A percentile compares a stretch with the other conserved stretches of the same genome.
These are phyloP conservation scores for Micronisus gabar DNA, from an alignment of 2,113 vertebrate species.

Conservation along the genomic window DNA sequence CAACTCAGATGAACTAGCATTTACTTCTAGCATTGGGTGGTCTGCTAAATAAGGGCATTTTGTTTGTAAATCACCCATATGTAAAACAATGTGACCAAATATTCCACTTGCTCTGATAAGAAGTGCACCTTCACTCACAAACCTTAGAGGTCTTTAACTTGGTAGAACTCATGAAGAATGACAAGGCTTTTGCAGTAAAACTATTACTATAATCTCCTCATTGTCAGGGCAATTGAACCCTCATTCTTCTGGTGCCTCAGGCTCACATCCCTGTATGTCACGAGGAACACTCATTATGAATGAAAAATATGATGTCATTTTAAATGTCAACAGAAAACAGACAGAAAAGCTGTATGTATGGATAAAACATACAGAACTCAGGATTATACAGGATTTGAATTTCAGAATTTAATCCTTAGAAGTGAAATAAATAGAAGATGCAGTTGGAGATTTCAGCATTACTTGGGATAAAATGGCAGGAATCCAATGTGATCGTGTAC, in stretches of 20 bases:
- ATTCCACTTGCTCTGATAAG: background rate
- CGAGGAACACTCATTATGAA: accelerated
- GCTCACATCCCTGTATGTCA: background rate
- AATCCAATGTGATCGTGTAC: background rate
- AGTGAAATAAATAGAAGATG: background rate
- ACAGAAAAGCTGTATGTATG: background rate
- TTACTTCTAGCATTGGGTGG: background rate
- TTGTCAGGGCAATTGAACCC: background rate
- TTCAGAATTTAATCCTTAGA: background rate
- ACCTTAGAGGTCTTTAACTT: background rate
- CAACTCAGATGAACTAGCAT: background rate
- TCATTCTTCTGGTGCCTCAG: background rate
- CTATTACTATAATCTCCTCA: background rate
- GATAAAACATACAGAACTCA: background rate
- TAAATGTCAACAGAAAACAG: background rate
- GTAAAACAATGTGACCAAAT: background rate
- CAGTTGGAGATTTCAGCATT: background rate
- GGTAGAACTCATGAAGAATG: accelerated
- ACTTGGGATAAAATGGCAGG: background rate
- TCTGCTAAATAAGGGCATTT: background rate
- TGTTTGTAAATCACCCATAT: background rate
- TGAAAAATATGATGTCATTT: background rate
- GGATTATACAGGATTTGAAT: background rate
- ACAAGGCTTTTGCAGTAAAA: background rate
- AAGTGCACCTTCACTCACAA: background rate